Evolutionary conservation across 2,888 invertebrate species (phyloP).

Genomic region (Ceramica pisi): DNA sequence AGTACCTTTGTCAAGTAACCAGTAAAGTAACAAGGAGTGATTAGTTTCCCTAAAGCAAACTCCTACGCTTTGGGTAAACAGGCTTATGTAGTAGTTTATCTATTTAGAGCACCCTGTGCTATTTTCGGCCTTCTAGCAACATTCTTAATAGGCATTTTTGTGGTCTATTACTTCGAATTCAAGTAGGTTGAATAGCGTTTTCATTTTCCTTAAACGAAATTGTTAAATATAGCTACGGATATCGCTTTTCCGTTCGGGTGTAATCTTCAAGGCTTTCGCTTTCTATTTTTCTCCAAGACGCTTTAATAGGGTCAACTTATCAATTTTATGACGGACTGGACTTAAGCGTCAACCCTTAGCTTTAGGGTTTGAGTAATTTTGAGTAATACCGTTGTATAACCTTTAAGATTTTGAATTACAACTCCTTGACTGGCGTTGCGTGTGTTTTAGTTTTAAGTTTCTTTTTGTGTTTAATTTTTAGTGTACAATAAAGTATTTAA

Average conservation of each 20-base stretch:
- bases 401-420: background rate
- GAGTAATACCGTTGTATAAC: slow-evolving; percentile 10
- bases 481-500: too few species aligned
- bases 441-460: too few species aligned
- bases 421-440: too few species aligned
- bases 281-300: slow-evolving; percentile 26
- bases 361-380: slow-evolving; percentile 16
- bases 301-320: slow-evolving; percentile 39
- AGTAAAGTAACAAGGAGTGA: background rate
- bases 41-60: slow-evolving; percentile 16
- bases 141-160: slow-evolving; percentile 15
- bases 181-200: slow-evolving; percentile 20
- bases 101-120: background rate
- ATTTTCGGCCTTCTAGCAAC: background rate
- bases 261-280: slow-evolving; percentile 19
- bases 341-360: slow-evolving; percentile 11
- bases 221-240: slow-evolving; percentile 10
- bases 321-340: slow-evolving; percentile 45
- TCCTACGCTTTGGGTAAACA: slow-evolving; percentile 14
- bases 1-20: slow-evolving; percentile 30
- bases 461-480: too few species aligned
- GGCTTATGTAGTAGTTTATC: slow-evolving; percentile 7
- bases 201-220: slow-evolving; percentile 18
- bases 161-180: background rate
- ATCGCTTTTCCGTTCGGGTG: slow-evolving; percentile 5